Percentiles rank a stretch among this genome's conserved stretches.
These are phyloP conservation scores for Brachyistius frenatus DNA, from an alignment of 2,113 vertebrate species.

Conservation along the genomic window DNA sequence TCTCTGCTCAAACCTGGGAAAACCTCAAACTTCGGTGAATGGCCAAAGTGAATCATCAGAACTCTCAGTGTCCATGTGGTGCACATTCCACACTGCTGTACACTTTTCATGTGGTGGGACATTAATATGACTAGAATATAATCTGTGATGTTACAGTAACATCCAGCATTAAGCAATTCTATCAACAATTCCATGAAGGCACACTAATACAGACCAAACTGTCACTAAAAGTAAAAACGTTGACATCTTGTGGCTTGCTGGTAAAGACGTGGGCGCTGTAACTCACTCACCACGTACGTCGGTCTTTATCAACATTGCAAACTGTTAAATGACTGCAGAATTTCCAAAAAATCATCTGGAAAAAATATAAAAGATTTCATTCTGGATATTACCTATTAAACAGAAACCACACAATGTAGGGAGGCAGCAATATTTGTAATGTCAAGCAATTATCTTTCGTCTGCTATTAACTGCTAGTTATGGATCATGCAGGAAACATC, in stretches of 20 bases:
- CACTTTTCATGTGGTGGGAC: background rate
- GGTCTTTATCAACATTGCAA: no score
- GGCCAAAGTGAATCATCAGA: background rate
- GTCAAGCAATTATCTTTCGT: background rate
- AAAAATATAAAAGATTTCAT: no score
- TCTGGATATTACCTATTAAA: background rate
- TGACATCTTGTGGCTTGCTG: background rate
- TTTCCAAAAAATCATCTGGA: no score
- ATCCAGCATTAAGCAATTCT: no score
- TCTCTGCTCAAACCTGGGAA: background rate
- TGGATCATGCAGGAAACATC: no score
- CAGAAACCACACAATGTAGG: background rate
- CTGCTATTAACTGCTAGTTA: no score
- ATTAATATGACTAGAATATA: background rate
- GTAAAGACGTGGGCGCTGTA: background rate
- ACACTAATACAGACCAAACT: background rate
- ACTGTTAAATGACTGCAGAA: no score
- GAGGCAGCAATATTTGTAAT: background rate
- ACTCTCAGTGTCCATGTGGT: background rate
- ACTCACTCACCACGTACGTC: no score
- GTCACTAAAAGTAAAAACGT: background rate
- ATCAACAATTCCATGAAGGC: no score
- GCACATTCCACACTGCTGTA: conserved; percentile 6
- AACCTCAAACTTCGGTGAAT: background rate
- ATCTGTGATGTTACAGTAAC: background rate